These are phyloP conservation scores for Asarcornis scutulata DNA, from an alignment of 2,113 vertebrate species.

Conservation along the genomic window DNA sequence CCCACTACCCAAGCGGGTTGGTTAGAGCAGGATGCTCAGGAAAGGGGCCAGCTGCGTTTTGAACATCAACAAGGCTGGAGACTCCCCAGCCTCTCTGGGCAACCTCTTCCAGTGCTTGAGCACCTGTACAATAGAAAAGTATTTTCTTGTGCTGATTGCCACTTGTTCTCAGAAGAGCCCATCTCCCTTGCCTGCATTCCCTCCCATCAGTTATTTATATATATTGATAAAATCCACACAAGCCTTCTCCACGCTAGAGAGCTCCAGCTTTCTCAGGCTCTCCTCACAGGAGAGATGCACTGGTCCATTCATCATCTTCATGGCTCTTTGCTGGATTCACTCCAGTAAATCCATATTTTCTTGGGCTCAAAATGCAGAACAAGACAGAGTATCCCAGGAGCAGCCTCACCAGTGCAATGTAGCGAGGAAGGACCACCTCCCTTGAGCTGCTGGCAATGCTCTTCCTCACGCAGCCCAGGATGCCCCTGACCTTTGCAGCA, in stretches of 20 bases:
- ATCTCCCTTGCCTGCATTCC: neutral
- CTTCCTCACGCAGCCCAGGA: neutral
- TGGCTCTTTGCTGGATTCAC: neutral
- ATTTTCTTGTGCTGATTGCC: neutral
- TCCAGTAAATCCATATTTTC: neutral
- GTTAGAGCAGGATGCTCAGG: neutral
- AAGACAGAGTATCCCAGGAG: neutral
- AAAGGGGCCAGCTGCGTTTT: neutral
- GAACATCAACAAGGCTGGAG: neutral
- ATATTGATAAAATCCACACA: neutral
- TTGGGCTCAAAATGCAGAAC: neutral
- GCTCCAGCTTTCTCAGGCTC: neutral
- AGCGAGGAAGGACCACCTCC: neutral
- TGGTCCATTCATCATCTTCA: neutral
- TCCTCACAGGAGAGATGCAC: neutral
- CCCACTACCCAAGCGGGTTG: neutral
- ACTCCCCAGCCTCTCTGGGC: neutral
- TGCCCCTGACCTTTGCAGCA: neutral
- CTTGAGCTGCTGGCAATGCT: neutral
- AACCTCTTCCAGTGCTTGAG: neutral
- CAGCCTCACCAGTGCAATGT: neutral
- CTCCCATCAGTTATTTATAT: neutral
- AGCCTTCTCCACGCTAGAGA: neutral
- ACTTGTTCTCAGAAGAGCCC: neutral
- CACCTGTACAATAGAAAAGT: accelerated